phyloP scores from a whole-genome alignment of 2,113 vertebrate species.

The Leucosticte australis region DNA sequence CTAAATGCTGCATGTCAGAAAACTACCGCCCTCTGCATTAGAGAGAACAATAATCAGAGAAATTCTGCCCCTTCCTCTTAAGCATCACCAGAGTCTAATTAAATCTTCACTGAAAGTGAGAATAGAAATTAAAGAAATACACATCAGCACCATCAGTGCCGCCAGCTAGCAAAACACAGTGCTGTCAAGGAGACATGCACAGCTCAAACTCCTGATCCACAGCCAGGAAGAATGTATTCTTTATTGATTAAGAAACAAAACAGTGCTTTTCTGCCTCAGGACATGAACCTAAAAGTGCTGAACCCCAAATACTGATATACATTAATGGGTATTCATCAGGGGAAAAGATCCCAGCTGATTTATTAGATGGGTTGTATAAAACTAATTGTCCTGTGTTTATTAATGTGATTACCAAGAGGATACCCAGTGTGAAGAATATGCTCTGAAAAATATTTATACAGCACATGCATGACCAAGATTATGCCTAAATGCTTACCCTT shows the following conservation, averaged over 20 bases:
- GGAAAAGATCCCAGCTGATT: not conserved
- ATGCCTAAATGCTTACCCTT: not conserved
- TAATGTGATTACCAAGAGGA: not conserved
- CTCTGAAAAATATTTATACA: not conserved
- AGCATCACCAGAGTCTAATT: not conserved
- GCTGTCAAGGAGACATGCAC: not conserved
- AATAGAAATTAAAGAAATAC: conserved; percentile 18
- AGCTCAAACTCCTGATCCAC: rapidly evolving
- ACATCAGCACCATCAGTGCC: not conserved
- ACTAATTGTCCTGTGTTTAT: not conserved
- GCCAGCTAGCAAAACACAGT: not conserved
- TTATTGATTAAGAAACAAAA: not conserved
- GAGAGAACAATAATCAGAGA: not conserved
- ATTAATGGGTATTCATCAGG: not conserved
- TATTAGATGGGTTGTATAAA: not conserved
- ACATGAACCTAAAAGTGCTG: not conserved
- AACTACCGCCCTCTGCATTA: conserved; percentile 10
- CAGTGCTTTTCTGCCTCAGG: not conserved
- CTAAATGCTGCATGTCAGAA: not conserved
- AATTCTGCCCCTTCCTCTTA: not conserved
- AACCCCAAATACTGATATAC: not conserved
- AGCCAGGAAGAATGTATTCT: not conserved
- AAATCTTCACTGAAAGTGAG: not conserved
- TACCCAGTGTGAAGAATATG: not conserved
- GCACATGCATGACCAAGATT: not conserved